Conservation (phyloP, 2,113 vertebrate genomes). For the Panthera tigris region DNA sequence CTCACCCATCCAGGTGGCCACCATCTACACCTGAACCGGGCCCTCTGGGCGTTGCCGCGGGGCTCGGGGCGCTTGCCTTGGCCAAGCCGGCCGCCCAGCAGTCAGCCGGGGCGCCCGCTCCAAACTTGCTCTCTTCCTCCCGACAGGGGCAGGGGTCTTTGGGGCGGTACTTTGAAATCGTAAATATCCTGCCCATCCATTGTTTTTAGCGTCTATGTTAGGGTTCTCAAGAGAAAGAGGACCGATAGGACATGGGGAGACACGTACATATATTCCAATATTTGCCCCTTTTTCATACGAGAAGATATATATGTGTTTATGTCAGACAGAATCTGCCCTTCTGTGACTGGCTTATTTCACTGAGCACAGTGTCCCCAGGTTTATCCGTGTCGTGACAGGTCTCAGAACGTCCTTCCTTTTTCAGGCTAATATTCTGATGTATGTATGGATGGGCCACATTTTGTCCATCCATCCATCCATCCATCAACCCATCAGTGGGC, state of each 20-base stretch:
- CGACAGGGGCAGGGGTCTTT: too few relatives aligned
- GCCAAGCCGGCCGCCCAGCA: too few relatives aligned
- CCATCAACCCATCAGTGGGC: background rate
- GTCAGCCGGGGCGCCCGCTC: too few relatives aligned
- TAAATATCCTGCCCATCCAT: background rate
- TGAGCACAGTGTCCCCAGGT: background rate
- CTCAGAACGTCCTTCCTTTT: background rate
- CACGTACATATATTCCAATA: accelerated
- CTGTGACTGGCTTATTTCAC: background rate
- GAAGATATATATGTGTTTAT: background rate
- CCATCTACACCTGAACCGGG: too few relatives aligned
- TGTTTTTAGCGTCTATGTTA: background rate
- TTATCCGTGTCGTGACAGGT: background rate
- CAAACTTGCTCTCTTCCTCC: background rate
- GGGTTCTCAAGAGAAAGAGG: background rate
- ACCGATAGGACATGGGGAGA: background rate
- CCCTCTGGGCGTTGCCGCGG: too few relatives aligned
- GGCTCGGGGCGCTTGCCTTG: too few relatives aligned
- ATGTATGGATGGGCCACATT: background rate
- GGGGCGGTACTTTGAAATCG: background rate
- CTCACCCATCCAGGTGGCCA: too few relatives aligned
- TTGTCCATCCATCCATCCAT: background rate
- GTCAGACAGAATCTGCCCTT: background rate
- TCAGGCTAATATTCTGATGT: background rate
- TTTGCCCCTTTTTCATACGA: background rate